These are phyloP conservation scores for Tautogolabrus adspersus DNA, from an alignment of 2,113 vertebrate species.

Conservation along the genomic window DNA sequence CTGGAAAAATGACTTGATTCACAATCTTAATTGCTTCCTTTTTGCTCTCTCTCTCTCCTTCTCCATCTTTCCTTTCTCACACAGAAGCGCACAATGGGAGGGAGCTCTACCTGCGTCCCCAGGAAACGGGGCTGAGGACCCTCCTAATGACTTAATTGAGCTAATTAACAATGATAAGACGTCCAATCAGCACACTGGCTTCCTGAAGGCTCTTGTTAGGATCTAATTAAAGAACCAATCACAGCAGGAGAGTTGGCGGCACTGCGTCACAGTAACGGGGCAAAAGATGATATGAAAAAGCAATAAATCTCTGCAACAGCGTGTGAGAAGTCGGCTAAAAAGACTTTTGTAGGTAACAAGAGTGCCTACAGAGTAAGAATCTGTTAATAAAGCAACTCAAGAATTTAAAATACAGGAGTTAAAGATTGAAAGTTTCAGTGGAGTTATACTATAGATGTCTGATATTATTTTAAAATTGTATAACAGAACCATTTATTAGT, in stretches of 20 bases:
- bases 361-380: background rate
- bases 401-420: background rate
- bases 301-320: conserved; percentile 12
- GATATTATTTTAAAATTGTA: too few species aligned
- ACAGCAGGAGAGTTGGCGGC: conserved; percentile 70
- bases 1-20: conserved; percentile 33
- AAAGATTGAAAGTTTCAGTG: background rate
- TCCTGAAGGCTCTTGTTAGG: conserved; percentile 85
- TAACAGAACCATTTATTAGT: too few species aligned
- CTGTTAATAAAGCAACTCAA: background rate
- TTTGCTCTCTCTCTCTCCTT: background rate
- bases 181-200: conserved; percentile 83
- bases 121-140: conserved; percentile 77
- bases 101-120: conserved; percentile 72
- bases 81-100: conserved; percentile 25
- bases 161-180: conserved; percentile 85
- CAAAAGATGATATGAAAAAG: conserved; percentile 25
- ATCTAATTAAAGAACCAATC: conserved; percentile 85
- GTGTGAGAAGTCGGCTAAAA: conserved; percentile 9
- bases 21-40: conserved; percentile 1
- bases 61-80: background rate
- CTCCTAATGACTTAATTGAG: conserved; percentile 86
- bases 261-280: conserved; percentile 64
- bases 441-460: too few species aligned
- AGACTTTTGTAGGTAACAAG: background rate